Evolutionary conservation across 1,140 invertebrate species (phyloP).

Genomic region (Drosophila melanogaster): DNA sequence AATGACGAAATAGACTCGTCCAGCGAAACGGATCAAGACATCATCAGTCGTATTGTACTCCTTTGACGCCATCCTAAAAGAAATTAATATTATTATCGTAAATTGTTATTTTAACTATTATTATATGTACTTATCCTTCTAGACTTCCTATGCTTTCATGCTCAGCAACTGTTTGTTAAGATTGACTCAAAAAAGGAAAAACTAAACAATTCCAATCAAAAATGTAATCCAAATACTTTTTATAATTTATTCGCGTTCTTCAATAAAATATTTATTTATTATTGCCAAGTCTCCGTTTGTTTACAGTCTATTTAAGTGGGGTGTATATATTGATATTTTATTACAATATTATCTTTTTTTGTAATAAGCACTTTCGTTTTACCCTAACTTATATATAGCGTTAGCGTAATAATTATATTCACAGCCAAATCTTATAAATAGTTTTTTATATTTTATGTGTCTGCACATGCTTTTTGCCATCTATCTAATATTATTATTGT

Average conservation of each 20-base stretch:
- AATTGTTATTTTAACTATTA: too few relatives aligned
- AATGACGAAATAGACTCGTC: too few relatives aligned
- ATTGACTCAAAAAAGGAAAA: too few relatives aligned
- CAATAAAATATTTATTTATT: slow-evolving; percentile 26
- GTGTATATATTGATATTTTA: slow-evolving; percentile 17
- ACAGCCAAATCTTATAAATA: slow-evolving; percentile 69
- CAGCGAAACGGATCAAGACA: too few relatives aligned
- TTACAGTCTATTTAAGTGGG: slow-evolving; percentile 33
- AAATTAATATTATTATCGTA: too few relatives aligned
- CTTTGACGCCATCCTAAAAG: too few relatives aligned
- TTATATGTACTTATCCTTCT: too few relatives aligned
- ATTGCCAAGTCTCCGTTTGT: slow-evolving; percentile 33
- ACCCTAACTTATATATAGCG: slow-evolving; percentile 42
- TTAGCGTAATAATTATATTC: slow-evolving; percentile 63
- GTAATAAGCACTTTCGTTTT: slow-evolving; percentile 32
- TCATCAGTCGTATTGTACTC: too few relatives aligned
- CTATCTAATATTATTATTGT: slow-evolving; percentile 60
- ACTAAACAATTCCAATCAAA: too few relatives aligned
- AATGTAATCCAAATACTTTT: background rate
- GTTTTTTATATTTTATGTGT: slow-evolving; percentile 44
- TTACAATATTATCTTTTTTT: slow-evolving; percentile 19
- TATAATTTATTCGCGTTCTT: background rate
- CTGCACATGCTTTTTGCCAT: slow-evolving; percentile 37
- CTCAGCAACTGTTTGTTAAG: too few relatives aligned
- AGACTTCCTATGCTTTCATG: too few relatives aligned